Percentiles rank a stretch among this genome's conserved stretches.
phyloP scores from a whole-genome alignment of 2,888 invertebrate genomes.

The Ophion ventricosus region DNA sequence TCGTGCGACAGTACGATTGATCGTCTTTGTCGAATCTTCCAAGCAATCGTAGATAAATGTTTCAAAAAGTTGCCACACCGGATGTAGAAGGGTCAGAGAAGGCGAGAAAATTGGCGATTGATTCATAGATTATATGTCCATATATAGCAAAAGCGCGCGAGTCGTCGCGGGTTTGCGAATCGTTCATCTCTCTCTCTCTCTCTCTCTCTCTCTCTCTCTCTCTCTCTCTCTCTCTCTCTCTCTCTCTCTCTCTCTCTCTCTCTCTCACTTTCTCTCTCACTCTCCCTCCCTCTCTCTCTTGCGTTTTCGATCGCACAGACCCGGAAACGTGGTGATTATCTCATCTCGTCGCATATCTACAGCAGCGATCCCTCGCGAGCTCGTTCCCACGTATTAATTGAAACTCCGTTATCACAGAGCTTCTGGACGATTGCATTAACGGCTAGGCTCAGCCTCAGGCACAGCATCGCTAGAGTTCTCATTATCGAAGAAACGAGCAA shows the following conservation, averaged over 20 bases:
- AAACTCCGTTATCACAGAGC: constrained; percentile 81
- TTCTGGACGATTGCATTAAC: constrained; percentile 81
- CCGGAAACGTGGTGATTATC: constrained; percentile 46
- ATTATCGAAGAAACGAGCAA: constrained; percentile 58
- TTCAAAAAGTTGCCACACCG: constrained; percentile 42
- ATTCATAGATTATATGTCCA: constrained; percentile 37
- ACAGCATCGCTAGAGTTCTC: constrained; percentile 21
- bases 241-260: background rate
- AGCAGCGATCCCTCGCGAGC: constrained; percentile 1
- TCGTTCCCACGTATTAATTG: constrained; percentile 75
- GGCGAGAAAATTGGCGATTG: constrained; percentile 46
- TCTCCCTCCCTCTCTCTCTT: background rate
- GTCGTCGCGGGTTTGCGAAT: constrained; percentile 36
- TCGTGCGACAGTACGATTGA: constrained; percentile 42
- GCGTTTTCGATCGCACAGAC: constrained; percentile 16
- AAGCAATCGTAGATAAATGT: constrained; percentile 57
- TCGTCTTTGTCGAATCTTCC: constrained; percentile 45
- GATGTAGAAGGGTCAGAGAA: background rate
- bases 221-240: background rate
- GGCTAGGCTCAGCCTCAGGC: constrained; percentile 36
- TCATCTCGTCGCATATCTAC: constrained; percentile 26
- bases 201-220: constrained; percentile 28
- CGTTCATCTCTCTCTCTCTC: background rate
- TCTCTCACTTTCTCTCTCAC: background rate
- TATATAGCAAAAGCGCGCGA: background rate